Evolutionary conservation across 2,113 vertebrate genomes (phyloP).

Genomic region (Colinus virginianus): DNA sequence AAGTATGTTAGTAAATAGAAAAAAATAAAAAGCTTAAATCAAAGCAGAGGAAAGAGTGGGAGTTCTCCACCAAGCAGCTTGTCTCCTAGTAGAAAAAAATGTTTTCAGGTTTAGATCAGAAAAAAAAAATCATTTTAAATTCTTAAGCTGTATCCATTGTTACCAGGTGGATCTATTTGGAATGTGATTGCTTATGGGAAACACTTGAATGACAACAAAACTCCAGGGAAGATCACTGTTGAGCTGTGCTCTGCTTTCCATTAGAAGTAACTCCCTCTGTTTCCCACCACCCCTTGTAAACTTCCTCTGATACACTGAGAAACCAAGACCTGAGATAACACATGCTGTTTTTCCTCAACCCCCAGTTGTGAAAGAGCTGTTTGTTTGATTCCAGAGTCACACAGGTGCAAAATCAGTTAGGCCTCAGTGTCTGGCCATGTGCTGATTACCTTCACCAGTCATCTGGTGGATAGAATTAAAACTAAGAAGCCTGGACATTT

Average conservation of each 20-base stretch:
- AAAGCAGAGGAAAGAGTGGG: conserved; percentile 64
- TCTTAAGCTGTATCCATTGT: background rate
- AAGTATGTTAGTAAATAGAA: conserved; percentile 27
- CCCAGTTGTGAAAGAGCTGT: background rate
- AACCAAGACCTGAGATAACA: background rate
- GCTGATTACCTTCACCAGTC: background rate
- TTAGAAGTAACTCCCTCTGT: conserved; percentile 7
- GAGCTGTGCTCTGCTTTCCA: conserved; percentile 24
- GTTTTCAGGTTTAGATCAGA: conserved; percentile 18
- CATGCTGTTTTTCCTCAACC: background rate
- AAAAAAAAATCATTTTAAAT: background rate
- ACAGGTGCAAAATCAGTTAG: background rate
- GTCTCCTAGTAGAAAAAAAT: conserved; percentile 36
- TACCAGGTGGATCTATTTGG: conserved; percentile 24
- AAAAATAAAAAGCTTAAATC: conserved; percentile 11
- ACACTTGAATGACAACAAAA: conserved; percentile 30
- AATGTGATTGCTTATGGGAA: conserved; percentile 4
- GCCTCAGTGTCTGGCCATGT: background rate
- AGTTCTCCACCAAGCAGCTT: conserved; percentile 45
- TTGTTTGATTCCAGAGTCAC: background rate
- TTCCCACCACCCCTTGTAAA: background rate
- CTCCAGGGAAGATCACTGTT: background rate
- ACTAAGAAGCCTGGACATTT: background rate
- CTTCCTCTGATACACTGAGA: background rate
- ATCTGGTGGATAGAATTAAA: background rate